Percentiles rank a stretch among this genome's conserved stretches.
Evolutionary conservation across 2,797 vertebrate species (phyloP).

Genomic region (Xiphorhynchus erythropygius): DNA sequence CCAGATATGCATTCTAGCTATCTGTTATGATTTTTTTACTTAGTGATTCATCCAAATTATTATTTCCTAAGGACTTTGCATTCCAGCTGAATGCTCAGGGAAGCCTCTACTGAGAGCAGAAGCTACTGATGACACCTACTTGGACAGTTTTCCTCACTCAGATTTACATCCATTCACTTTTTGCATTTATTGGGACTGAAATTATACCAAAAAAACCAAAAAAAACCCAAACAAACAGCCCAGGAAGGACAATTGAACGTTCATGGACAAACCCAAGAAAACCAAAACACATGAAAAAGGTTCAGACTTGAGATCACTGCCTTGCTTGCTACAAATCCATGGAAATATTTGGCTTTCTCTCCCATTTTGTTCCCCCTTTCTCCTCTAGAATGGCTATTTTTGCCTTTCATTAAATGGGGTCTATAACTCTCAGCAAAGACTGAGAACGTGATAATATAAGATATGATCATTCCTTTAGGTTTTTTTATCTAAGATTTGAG

Average conservation of each 20-base stretch:
- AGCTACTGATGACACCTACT: not conserved
- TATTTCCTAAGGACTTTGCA: not conserved
- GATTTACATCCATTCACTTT: not conserved
- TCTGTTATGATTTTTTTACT: not conserved
- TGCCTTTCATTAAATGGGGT: not conserved
- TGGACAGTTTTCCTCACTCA: not conserved
- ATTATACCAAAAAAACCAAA: not conserved
- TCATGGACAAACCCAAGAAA: not conserved
- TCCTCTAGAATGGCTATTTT: not conserved
- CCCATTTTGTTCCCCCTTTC: not conserved
- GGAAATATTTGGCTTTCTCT: not conserved
- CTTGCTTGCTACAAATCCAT: not conserved
- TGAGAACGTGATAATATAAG: not conserved
- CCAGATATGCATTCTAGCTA: not conserved
- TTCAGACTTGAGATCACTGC: not conserved
- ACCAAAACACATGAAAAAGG: not conserved
- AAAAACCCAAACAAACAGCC: not conserved
- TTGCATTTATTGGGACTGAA: not conserved
- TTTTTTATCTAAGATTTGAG: not conserved
- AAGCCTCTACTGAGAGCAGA: not conserved
- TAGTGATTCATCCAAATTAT: not conserved
- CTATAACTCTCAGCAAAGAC: not conserved
- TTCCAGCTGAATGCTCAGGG: not conserved
- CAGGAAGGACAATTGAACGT: not conserved
- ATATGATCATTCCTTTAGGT: not conserved